phyloP scores from a whole-genome alignment of 2,797 vertebrate species.

The Urocyon cinereoargenteus region DNA sequence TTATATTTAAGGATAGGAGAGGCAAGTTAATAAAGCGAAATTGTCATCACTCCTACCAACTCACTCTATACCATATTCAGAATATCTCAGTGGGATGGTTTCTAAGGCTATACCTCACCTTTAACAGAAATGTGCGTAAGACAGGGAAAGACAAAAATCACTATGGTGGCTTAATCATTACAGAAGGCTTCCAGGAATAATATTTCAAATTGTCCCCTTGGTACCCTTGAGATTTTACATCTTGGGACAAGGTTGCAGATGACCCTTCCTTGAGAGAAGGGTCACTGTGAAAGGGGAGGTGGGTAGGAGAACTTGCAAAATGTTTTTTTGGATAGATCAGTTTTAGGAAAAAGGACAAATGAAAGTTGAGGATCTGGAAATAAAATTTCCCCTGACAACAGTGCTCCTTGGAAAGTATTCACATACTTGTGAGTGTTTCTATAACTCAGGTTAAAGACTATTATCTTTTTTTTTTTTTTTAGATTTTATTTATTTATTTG shows the following conservation, averaged over 20 bases:
- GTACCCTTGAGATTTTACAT: not conserved
- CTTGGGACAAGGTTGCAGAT: not conserved
- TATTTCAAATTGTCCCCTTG: not conserved
- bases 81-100: not conserved
- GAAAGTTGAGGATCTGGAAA: conserved; percentile 27
- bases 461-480: no score
- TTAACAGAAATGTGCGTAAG: not conserved
- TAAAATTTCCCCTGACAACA: not conserved
- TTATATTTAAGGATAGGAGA: not conserved
- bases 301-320: not conserved
- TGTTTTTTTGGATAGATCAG: not conserved
- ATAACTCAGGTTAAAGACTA: not conserved
- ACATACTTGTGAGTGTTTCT: not conserved
- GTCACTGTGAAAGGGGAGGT: not conserved
- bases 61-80: not conserved
- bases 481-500: no score
- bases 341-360: not conserved
- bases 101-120: not conserved
- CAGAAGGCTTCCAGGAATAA: not conserved
- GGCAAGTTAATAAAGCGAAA: not conserved
- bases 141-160: not conserved
- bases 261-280: not conserved
- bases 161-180: not conserved
- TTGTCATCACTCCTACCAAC: not conserved
- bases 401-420: not conserved